Evolutionary conservation across 2,888 invertebrate genomes (phyloP), one percentile per base, ranked within the genome.

Genomic region (Drosophila tripunctata): DNA sequence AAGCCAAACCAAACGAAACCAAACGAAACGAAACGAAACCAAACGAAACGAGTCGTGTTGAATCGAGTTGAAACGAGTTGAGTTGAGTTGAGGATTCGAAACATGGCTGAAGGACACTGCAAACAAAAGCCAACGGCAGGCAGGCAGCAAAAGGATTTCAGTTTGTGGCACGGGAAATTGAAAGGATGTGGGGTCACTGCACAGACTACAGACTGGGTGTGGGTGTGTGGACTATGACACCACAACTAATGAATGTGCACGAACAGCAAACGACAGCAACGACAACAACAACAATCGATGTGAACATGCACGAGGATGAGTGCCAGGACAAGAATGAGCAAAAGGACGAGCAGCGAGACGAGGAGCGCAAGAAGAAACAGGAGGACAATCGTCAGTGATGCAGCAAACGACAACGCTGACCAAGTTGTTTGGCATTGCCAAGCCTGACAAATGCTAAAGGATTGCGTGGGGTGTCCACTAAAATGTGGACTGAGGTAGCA

Each of bases 141-240:
- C 43, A 17, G 15, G 45, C 52, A 36, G 50, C 65, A 52, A 63
- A 69, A 74, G 69, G 65, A 74, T 73, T 66, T 62, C 56, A 43
- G 40, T 43, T 43, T 40, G 14, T 38, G 62, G 50, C 63, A 57
- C 17, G 74, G 74, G 74, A 74, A 74, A 74, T 74, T 64, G 66
- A 70, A 74, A 74, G 74, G 74, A 74, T 58, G 74, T 74, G 70
- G 74, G 74, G 74, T 74, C 70, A 70, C 36, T 74, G 74, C 66
- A 74, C 70, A 74, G 67, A 50, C 41, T 31, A 30, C 55, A 15
- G 31, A 15, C 36, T 31, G 51, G 19, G 41, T 27, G 27, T 30
- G 21, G 17, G 14, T 68, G 57, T 56, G 60, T 58, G 58, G 56
- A 12, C 60, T 55, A 54, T 63, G 69, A 69, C 74, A 74, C 74